Evolutionary conservation across 2,113 vertebrate genomes (phyloP).

Genomic region (Elephantulus edwardii): DNA sequence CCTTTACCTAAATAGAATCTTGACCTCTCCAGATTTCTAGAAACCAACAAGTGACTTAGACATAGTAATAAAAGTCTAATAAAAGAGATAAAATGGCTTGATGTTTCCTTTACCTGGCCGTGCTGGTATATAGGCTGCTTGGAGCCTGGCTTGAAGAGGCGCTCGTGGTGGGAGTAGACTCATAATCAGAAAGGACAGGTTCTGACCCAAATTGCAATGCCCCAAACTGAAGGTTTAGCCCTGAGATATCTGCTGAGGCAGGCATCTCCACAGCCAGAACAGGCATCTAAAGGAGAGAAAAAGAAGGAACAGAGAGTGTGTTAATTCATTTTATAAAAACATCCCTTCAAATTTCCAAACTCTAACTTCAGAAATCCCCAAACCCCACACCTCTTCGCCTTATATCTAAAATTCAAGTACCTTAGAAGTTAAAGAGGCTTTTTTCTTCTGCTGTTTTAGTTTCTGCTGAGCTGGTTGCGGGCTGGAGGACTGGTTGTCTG

Average conservation of each 20-base stretch:
- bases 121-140: conserved; percentile 93
- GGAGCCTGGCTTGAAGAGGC: conserved; percentile 86
- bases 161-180: conserved; percentile 88
- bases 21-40: background rate
- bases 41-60: conserved; percentile 17
- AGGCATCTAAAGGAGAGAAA: conserved; percentile 88
- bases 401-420: conserved; percentile 73
- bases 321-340: background rate
- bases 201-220: conserved; percentile 98
- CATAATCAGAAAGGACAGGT: conserved; percentile 94
- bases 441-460: conserved; percentile 97
- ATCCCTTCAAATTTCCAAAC: background rate
- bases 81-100: background rate
- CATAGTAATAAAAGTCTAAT: background rate
- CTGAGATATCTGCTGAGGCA: conserved; percentile 94
- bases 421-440: conserved; percentile 94
- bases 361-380: background rate
- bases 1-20: background rate
- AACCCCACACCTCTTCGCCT: background rate
- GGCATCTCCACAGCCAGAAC: conserved; percentile 97
- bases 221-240: conserved; percentile 97
- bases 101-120: conserved; percentile 87
- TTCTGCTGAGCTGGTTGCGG: conserved; percentile 97
- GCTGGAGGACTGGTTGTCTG: conserved; percentile 95
- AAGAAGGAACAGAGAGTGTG: background rate